Percentiles rank a stretch among this genome's conserved stretches.
Evolutionary conservation across 2,113 vertebrate genomes (phyloP).

Genomic region (Mesitornis unicolor): DNA sequence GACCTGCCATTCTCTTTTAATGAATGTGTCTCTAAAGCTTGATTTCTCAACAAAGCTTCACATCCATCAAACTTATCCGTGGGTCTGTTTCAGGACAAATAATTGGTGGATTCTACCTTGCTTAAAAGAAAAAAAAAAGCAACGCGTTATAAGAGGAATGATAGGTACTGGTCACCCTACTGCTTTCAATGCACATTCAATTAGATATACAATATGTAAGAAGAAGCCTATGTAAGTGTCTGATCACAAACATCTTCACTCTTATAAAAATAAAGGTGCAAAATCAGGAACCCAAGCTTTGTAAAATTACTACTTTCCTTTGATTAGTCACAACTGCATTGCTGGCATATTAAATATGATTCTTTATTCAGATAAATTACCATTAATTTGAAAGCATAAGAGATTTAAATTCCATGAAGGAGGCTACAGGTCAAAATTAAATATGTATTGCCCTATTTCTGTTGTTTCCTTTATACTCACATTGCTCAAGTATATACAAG

Average conservation of each 20-base stretch:
- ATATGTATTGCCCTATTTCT: slow-evolving; percentile 51
- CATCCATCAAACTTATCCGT: background rate
- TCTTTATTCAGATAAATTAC: slow-evolving; percentile 47
- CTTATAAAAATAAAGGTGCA: background rate
- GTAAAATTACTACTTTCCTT: background rate
- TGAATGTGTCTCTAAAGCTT: background rate
- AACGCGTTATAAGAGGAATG: background rate
- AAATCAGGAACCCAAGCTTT: background rate
- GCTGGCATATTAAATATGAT: background rate
- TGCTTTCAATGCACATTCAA: background rate
- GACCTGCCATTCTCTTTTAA: background rate
- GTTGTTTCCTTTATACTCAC: slow-evolving; percentile 28
- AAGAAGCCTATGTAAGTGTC: background rate
- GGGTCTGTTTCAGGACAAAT: background rate
- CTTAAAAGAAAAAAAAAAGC: background rate
- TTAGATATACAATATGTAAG: background rate
- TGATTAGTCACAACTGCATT: background rate
- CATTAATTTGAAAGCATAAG: slow-evolving; percentile 57
- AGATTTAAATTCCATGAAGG: slow-evolving; percentile 35
- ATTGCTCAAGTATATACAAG: background rate
- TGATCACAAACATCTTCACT: background rate
- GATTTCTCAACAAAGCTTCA: background rate
- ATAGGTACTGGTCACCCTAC: background rate
- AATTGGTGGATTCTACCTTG: background rate
- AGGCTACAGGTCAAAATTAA: slow-evolving; percentile 54